Evolutionary conservation across 2,797 vertebrate genomes (phyloP).

Genomic region (Morus bassanus): DNA sequence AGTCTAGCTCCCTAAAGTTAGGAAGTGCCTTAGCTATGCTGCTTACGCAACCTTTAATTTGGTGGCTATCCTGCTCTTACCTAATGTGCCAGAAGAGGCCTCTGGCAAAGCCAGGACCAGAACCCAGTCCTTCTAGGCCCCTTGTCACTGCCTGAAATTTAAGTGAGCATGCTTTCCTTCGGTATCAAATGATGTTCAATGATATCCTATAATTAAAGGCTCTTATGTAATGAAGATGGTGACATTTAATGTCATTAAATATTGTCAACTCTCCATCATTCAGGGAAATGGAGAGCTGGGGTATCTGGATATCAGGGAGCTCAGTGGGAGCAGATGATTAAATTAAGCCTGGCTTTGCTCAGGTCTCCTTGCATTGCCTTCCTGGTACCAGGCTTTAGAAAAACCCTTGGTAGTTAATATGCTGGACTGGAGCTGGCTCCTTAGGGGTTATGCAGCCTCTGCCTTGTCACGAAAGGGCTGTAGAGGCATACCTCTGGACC

Average conservation of each 20-base stretch:
- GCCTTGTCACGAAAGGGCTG: background rate
- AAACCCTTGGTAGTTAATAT: rapidly evolving
- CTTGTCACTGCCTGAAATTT: background rate
- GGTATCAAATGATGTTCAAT: background rate
- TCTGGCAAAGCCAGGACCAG: background rate
- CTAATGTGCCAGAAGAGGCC: background rate
- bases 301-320: background rate
- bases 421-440: background rate
- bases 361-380: background rate
- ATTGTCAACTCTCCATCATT: background rate
- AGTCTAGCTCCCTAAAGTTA: background rate
- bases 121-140: background rate
- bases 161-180: background rate
- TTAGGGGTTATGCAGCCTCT: background rate
- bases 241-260: slow-evolving; percentile 3
- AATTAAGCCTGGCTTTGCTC: background rate
- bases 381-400: background rate
- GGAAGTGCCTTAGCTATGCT: background rate
- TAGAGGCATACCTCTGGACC: background rate
- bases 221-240: slow-evolving; percentile 23
- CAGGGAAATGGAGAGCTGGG: background rate
- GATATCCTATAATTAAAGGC: background rate
- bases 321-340: background rate
- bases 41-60: slow-evolving; percentile 1
- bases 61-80: background rate